Evolutionary conservation across 2,888 invertebrate species (phyloP).

Genomic region (Elmis aenea): DNA sequence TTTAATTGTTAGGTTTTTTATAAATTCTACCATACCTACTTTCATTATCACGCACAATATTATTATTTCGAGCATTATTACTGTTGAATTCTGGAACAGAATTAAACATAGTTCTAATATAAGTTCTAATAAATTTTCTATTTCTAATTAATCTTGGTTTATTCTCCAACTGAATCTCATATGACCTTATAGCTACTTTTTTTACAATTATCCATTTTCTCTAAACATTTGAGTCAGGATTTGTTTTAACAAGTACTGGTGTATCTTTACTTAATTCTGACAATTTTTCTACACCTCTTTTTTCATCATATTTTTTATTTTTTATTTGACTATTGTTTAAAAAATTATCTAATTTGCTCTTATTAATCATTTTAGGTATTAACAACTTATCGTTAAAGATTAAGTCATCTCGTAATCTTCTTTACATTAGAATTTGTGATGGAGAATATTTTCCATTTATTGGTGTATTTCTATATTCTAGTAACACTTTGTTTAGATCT

Average conservation of each 20-base stretch:
- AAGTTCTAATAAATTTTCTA: constrained; percentile 3
- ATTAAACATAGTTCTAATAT: too few relatives aligned
- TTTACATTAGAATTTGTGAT: constrained; percentile 6
- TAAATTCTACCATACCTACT: too few relatives aligned
- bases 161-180: constrained; percentile 4
- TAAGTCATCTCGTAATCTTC: constrained; percentile 3
- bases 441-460: constrained; percentile 1
- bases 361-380: constrained; percentile 7
- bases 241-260: too few relatives aligned
- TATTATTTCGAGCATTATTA: too few relatives aligned
- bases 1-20: too few relatives aligned
- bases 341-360: neutral
- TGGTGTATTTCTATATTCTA: constrained; percentile 7
- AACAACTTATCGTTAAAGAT: neutral
- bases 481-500: constrained; percentile 9
- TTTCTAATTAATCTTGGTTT: constrained; percentile 2
- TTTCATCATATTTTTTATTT: too few relatives aligned
- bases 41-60: too few relatives aligned
- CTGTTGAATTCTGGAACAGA: too few relatives aligned
- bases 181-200: constrained; percentile 1
- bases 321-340: too few relatives aligned
- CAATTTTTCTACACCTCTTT: too few relatives aligned
- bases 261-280: too few relatives aligned
- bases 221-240: too few relatives aligned
- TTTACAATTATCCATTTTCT: neutral